Evolutionary conservation across 2,888 invertebrate species (phyloP).

Genomic region (Leptopilina syphax): DNA sequence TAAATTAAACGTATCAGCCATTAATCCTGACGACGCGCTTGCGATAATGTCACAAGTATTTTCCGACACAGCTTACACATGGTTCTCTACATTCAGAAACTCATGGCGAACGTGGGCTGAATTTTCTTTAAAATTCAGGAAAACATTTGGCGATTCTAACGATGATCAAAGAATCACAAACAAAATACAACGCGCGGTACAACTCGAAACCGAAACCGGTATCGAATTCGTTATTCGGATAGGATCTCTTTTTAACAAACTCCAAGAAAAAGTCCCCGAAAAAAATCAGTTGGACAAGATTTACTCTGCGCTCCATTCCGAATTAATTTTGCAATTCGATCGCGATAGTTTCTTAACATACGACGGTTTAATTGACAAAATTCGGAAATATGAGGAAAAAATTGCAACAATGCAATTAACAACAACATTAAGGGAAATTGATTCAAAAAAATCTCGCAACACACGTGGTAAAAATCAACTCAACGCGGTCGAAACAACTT

Average conservation of each 20-base stretch:
- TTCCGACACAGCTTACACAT: background rate
- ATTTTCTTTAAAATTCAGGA: background rate
- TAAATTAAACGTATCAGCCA: background rate
- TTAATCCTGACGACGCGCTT: background rate
- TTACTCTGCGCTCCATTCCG: too few relatives aligned
- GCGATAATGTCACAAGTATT: background rate
- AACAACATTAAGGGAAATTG: too few relatives aligned
- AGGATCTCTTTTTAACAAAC: background rate
- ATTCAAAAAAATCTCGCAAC: too few relatives aligned
- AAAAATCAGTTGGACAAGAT: background rate
- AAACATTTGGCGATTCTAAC: background rate
- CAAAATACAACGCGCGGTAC: background rate
- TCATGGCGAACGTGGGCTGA: background rate
- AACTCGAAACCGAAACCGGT: background rate
- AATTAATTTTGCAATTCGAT: too few relatives aligned
- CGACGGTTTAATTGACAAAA: too few relatives aligned
- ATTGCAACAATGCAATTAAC: too few relatives aligned
- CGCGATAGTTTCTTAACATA: too few relatives aligned
- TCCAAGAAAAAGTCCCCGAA: background rate
- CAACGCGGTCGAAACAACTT: too few relatives aligned
- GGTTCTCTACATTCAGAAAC: background rate
- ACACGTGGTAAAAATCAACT: too few relatives aligned
- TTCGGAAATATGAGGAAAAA: too few relatives aligned
- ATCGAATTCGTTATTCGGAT: background rate
- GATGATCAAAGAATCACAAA: background rate